Percentiles rank a stretch among this genome's conserved stretches.
phyloP scores from a whole-genome alignment of 1,140 invertebrate genomes.

The Phthorimaea operculella region DNA sequence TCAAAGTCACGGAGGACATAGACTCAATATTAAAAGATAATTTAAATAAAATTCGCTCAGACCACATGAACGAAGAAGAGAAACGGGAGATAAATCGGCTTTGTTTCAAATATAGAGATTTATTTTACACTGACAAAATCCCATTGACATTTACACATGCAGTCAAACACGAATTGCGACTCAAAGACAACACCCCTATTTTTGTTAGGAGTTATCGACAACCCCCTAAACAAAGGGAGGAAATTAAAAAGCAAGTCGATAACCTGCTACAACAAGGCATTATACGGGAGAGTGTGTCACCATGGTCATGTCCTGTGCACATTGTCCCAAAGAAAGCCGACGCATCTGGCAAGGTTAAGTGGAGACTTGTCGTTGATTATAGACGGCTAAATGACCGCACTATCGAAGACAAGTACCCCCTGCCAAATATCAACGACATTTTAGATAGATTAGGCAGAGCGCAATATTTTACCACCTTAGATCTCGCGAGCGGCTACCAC shows the following conservation, averaged over 20 bases:
- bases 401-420: constrained; percentile 53
- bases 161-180: constrained; percentile 11
- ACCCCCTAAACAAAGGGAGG: not conserved
- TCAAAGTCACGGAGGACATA: not conserved
- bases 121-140: constrained; percentile 9
- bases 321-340: constrained; percentile 12
- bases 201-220: constrained; percentile 8
- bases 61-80: constrained; percentile 12
- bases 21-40: constrained; percentile 3
- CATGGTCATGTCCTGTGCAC: constrained; percentile 9
- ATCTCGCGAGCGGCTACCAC: constrained; percentile 50
- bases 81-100: not conserved
- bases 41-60: not conserved
- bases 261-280: constrained; percentile 3
- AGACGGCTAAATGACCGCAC: constrained; percentile 37
- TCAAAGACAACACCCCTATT: constrained; percentile 1
- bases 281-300: constrained; percentile 5
- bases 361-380: constrained; percentile 25
- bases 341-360: constrained; percentile 2
- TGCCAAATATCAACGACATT: constrained; percentile 57
- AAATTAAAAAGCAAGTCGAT: constrained; percentile 11
- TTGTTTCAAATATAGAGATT: constrained; percentile 8
- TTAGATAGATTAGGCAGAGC: constrained; percentile 38
- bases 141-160: constrained; percentile 9
- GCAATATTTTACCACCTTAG: constrained; percentile 31